Evolutionary conservation across 92 coral and sea anemone species (phyloP).

Genomic region (Chrysogorgia sp.): DNA sequence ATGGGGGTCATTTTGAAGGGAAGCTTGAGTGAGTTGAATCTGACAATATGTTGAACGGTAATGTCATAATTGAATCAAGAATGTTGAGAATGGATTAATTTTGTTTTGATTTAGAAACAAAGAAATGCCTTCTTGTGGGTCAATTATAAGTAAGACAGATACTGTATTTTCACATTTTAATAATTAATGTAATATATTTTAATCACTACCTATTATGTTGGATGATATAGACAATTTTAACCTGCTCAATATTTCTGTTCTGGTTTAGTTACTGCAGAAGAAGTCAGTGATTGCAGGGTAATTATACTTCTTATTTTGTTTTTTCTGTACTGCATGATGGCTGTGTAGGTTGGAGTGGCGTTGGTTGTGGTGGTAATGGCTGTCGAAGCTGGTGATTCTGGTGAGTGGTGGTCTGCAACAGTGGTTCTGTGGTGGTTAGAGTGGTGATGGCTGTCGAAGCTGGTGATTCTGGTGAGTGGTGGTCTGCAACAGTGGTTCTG

Average conservation of each 20-base stretch:
- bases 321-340: neutral
- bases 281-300: constrained; percentile 85
- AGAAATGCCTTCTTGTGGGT: constrained; percentile 7
- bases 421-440: too few relatives aligned
- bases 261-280: constrained; percentile 82
- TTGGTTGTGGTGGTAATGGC: too few relatives aligned
- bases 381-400: too few relatives aligned
- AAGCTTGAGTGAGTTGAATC: constrained; percentile 66
- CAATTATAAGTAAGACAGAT: constrained; percentile 2
- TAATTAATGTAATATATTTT: too few relatives aligned
- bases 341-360: too few relatives aligned
- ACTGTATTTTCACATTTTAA: too few relatives aligned
- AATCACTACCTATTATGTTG: neutral
- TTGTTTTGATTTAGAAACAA: constrained; percentile 50
- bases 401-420: too few relatives aligned
- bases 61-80: neutral
- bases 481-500: too few relatives aligned
- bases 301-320: neutral
- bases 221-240: neutral
- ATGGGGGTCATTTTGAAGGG: constrained; percentile 80
- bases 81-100: neutral
- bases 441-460: too few relatives aligned
- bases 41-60: neutral
- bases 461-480: too few relatives aligned
- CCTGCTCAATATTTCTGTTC: neutral